Percentiles rank a stretch among this genome's conserved stretches.
phyloP scores from a whole-genome alignment of 2,888 invertebrate species.

The Nymphalis c-album region DNA sequence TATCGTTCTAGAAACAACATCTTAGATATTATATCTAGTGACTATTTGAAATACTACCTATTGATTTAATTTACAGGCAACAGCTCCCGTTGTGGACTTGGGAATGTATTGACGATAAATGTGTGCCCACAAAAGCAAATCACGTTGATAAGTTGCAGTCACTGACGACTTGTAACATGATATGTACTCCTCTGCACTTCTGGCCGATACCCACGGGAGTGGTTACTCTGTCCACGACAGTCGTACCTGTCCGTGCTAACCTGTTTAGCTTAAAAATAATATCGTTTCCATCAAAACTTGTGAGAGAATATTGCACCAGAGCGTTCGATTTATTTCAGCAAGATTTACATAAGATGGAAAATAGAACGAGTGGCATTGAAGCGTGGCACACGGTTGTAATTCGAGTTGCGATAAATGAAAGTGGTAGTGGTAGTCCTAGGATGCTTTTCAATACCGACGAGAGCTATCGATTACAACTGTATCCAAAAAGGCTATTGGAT shows the following conservation, averaged over 20 bases:
- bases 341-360: slow-evolving; percentile 69
- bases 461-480: slow-evolving; percentile 84
- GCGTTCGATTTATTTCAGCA: slow-evolving; percentile 74
- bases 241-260: slow-evolving; percentile 81
- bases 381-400: slow-evolving; percentile 68
- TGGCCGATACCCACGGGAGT: slow-evolving; percentile 89
- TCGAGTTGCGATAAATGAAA: slow-evolving; percentile 70
- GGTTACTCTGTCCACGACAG: slow-evolving; percentile 82
- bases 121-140: slow-evolving; percentile 77
- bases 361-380: slow-evolving; percentile 52
- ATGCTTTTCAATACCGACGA: slow-evolving; percentile 86
- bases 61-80: slow-evolving; percentile 48
- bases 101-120: slow-evolving; percentile 85
- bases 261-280: slow-evolving; percentile 72
- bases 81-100: slow-evolving; percentile 86
- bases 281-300: slow-evolving; percentile 55
- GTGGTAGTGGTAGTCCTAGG: slow-evolving; percentile 69
- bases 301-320: slow-evolving; percentile 60
- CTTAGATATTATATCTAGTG: too few relatives aligned
- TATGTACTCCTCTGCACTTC: slow-evolving; percentile 85
- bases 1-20: slow-evolving; percentile 36
- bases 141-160: slow-evolving; percentile 73
- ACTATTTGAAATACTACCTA: background rate
- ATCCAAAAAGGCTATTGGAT: slow-evolving; percentile 64
- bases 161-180: slow-evolving; percentile 86